Base-by-base conservation (phyloP, 2,888 invertebrate genomes). In the Beris chalybata region DNA sequence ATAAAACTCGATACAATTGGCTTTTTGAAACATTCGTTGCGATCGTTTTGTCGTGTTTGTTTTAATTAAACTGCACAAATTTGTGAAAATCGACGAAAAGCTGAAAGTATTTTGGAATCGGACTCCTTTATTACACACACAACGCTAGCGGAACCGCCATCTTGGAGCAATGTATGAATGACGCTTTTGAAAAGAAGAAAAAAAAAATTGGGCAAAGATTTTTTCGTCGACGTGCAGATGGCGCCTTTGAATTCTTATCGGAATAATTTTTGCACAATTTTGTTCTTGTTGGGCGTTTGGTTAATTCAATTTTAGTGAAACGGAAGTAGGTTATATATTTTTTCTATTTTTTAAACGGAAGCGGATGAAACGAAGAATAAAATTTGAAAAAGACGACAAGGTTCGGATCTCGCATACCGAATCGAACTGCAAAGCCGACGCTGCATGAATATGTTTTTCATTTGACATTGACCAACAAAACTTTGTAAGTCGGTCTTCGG, bases 381-480 rank as follows among this genome's bases (percentile, higher is more conserved):
- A 22, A 22, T 22, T 22, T 22, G 22, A 22, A 22, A 22, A 22
- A 3, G 22, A 22, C 3, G 22, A 3, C 22, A 22, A 22, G 58
- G 59, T 59, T 48, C 13, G 11, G 11, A 11, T 22, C 43, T 22
- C 6, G 5, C 12, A 12, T 48, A 7, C 6, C 48, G 15, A 13
- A 7, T 3, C 3, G 61, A 61, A 30, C 63, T 57, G 68, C 71
- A 22, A 65, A 70, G 71, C 74, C 78, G 74, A 71, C 67, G 12
- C 52, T 43, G 63, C 43, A 52, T 9, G 43, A 43, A 53, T 65
- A 56, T 73, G 81, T 78, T 79, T 76, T 81, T 80, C 81, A 80
- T 80, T 80, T 80, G 80, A 80, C 80, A 79, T 80, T 80, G 79
- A 79, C 67, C 66, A 57, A 59, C 50, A 57, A 50, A 56, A 57